Evolutionary conservation across 2,113 vertebrate genomes (phyloP).

Genomic region (Cinclus mexicanus): DNA sequence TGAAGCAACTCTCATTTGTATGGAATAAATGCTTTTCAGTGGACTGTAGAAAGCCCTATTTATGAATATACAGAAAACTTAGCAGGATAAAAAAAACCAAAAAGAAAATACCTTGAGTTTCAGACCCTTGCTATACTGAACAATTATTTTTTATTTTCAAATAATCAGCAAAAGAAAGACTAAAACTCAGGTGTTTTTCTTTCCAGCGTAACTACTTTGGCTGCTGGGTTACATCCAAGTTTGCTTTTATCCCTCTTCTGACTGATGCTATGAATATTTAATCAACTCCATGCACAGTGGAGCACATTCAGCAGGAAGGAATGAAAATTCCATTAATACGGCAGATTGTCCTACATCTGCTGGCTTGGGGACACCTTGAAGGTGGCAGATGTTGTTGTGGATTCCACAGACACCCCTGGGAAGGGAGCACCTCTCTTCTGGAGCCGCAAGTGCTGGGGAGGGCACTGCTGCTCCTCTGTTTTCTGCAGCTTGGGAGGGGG

Average conservation of each 20-base stretch:
- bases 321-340: conserved; percentile 9
- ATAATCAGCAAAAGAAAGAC: not conserved
- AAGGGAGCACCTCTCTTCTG: not conserved
- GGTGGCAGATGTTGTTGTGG: not conserved
- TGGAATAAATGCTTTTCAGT: not conserved
- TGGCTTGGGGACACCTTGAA: conserved; percentile 28
- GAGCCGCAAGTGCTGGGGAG: not conserved
- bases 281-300: not conserved
- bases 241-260: conserved; percentile 57
- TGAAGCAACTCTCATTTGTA: not conserved
- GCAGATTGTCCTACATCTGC: conserved; percentile 16
- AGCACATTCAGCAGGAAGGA: conserved; percentile 38
- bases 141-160: not conserved
- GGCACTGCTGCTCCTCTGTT: not conserved
- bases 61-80: not conserved
- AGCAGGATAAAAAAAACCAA: not conserved
- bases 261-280: conserved; percentile 58
- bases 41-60: not conserved
- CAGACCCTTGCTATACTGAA: not conserved
- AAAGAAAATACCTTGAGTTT: not conserved
- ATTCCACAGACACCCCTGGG: not conserved
- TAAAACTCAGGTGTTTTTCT: not conserved
- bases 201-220: not conserved
- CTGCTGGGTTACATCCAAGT: conserved; percentile 27
- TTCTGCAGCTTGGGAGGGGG: not conserved